Evolutionary conservation across 2,113 vertebrate genomes (phyloP), one percentile per base, ranked within the genome.

Genomic region (Labrus mixtus): DNA sequence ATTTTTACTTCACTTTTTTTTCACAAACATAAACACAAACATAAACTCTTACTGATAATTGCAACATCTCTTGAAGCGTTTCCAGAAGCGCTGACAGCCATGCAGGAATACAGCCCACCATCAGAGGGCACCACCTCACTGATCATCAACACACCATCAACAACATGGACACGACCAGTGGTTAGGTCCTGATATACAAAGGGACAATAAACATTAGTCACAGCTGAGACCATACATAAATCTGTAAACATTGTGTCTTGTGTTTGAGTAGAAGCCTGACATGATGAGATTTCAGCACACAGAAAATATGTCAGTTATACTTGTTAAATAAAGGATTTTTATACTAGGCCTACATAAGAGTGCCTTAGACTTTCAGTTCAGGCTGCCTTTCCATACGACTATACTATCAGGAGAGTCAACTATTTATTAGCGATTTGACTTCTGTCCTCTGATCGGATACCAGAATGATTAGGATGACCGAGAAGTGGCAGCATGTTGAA

Each of bases 31-130:
- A 0, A 0, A 67, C 1, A 22, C 2, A 39, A 22, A 59, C 19
- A 45, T 37, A 29, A 55, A 17, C 0, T 68, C 94, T 92, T 92
- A 95, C 95, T 95, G 48, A 87, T 57, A 67, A 95, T 67, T 33
- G 61, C 83, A 43, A 95, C 84, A 33, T 91, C 89, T 78, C 90
- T 74, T 2, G 89, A 92, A 66, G 84, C 85, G 67, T 90, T 93
- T 51, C 90, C 90, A 33, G 64, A 78, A 2, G 2, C 0, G 64
- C 89, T 91, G 73, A 82, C 79, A 58, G 93, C 95, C 83, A 91
- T 89, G 84, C 95, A 95, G 68, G 89, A 93, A 85, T 95, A 95
- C 25, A 92, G 23, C 19, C 93, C 95, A 2, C 94, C 94, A 90
- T 95, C 94, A 79, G 93, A 93, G 81, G 94, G 90, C 80, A 68